Base-by-base conservation (phyloP, 2,888 invertebrate genomes). In the Sminthurides aquaticus region DNA sequence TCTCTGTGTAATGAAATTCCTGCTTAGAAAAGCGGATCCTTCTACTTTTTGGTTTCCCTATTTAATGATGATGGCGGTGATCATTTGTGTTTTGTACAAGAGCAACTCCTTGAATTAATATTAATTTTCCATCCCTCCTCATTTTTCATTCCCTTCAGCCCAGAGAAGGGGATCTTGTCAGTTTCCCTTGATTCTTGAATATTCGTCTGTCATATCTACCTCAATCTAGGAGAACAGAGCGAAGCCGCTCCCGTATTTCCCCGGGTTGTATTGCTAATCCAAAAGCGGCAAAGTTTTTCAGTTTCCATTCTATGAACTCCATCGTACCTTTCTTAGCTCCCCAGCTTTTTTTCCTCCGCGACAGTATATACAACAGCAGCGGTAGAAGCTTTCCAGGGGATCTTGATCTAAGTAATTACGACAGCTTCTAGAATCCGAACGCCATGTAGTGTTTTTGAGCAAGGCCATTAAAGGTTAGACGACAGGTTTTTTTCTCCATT, bases 31-130 rank as follows among this genome's bases (percentile, higher is more conserved):
- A n/a, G n/a, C n/a, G n/a, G n/a, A n/a, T n/a, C n/a, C n/a, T n/a
- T n/a, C n/a, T n/a, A n/a, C n/a, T n/a, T n/a, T n/a, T n/a, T n/a
- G n/a, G n/a, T n/a, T n/a, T n/a, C n/a, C n/a, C n/a, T n/a, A 5
- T 52, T 52, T 52, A 52, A 52, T 52, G 52, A 52, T 52, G 52
- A 52, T 52, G 52, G 52, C 5, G 52, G 52, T 52, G 22, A 52
- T 52, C 20, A 15, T 15, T 52, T 8, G 52, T 22, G 52, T 52
- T 52, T 52, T 15, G 22, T 18, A n/a, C n/a, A n/a, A n/a, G n/a
- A n/a, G n/a, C n/a, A n/a, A n/a, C n/a, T 22, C 11, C 20, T 52
- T 22, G 52, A 52, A 52, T 52, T 52, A 52, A 52, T 52, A 18
- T 52, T 52, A 52, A 52, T 52, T 52, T 20, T 52, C 11, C 22